Evolutionary conservation across 2,888 invertebrate species (phyloP), one percentile per base, ranked within the genome.

Genomic region (Amphipyra berbera): DNA sequence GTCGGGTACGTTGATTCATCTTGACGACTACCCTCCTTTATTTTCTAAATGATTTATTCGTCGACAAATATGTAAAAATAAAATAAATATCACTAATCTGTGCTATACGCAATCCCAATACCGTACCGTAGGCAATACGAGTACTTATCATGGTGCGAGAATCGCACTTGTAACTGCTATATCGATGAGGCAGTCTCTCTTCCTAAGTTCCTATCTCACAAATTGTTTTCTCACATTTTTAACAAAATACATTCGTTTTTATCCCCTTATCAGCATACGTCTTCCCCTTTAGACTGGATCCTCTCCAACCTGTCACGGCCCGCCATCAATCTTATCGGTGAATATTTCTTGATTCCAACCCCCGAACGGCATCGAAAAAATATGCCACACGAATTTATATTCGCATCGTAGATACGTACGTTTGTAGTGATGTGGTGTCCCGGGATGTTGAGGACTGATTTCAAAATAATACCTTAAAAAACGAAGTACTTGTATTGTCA

Each of bases 271-370:
- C 76, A 58, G 66, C 61, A 67, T 72, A 69, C 60, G 58, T 65
- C 70, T 71, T 61, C 57, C 70, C 68, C 68, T 70, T 57, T 71
- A 67, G 58, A 7, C 45, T 44, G 21, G 54, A 27, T 47, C 60
- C 61, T 68, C 59, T 74, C 59, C 49, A 48, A 63, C 49, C 72
- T 82, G 81, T 80, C 82, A 77, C 69, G 38, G 42, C 56, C 33
- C 52, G 48, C 67, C 74, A 82, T 82, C 82, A 82, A 79, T 79
- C 81, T 79, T 81, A 80, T 82, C 81, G 61, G 54, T 57, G 82
- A 79, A 82, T 80, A 80, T 82, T 83, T 69, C 73, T 73, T 71
- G 75, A 73, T 70, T 73, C 71, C 53, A 61, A 55, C 57, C 69
- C 69, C 69, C 67, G 45, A 64, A 77, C 61, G 64, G 50, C 66